phyloP scores from a whole-genome alignment of 2,797 vertebrate species.

The Arrhamphus sclerolepis region DNA sequence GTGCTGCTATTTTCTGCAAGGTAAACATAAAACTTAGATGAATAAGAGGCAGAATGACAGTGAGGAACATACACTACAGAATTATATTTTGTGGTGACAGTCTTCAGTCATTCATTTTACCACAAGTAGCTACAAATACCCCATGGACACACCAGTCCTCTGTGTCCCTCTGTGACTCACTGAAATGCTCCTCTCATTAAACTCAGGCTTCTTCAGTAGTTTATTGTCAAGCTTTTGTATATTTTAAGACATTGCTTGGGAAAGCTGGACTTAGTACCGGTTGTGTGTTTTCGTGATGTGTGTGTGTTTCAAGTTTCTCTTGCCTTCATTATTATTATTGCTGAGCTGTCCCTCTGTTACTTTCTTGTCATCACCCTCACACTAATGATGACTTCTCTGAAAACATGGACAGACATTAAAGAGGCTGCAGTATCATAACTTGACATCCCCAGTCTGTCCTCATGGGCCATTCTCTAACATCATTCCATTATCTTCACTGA shows the following conservation, averaged over 20 bases:
- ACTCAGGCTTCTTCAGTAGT: no score
- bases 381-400: constrained; percentile 38
- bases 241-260: constrained; percentile 19
- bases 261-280: constrained; percentile 14
- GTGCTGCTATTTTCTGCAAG: no score
- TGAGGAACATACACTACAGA: no score
- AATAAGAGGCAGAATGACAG: no score
- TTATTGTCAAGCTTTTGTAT: no score
- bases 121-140: not conserved
- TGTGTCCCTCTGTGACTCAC: no score
- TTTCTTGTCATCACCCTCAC: constrained; percentile 38
- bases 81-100: no score
- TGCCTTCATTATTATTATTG: constrained; percentile 38
- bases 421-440: constrained; percentile 47
- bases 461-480: constrained; percentile 45
- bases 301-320: constrained; percentile 42
- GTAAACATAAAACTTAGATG: no score
- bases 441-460: constrained; percentile 37
- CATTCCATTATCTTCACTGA: constrained; percentile 56
- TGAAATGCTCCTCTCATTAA: no score
- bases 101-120: no score
- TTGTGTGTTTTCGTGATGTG: constrained; percentile 17
- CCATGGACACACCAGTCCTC: no score
- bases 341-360: not conserved
- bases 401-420: constrained; percentile 52